Conservation (phyloP, 2,888 invertebrate genomes). For the Chouioia cunea region DNA sequence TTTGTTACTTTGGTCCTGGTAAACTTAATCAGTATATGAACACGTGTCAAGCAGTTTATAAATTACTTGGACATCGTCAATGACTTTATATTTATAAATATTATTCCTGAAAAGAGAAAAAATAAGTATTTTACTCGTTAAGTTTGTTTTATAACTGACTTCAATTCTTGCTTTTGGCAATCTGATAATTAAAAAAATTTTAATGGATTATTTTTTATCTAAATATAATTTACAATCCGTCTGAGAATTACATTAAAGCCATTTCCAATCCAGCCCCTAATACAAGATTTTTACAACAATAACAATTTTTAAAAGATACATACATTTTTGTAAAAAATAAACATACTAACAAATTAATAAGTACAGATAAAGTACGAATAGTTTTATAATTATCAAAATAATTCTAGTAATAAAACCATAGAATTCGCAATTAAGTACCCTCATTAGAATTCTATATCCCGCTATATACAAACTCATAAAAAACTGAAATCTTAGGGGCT, state of each 20-base stretch:
- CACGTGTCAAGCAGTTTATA: slow-evolving; percentile 37
- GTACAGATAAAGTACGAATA: too few species aligned
- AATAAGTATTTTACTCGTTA: background rate
- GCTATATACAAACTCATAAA: slow-evolving; percentile 1
- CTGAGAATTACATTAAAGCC: slow-evolving; percentile 25
- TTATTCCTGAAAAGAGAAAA: slow-evolving; percentile 13
- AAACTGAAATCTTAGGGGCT: slow-evolving; percentile 13
- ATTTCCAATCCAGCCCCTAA: slow-evolving; percentile 21
- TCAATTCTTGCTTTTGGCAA: slow-evolving; percentile 36
- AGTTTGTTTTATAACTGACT: slow-evolving; percentile 39
- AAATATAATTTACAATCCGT: slow-evolving; percentile 21
- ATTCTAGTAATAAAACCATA: too few species aligned
- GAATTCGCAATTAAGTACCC: slow-evolving; percentile 24
- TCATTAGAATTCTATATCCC: background rate
- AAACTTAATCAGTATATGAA: slow-evolving; percentile 45
- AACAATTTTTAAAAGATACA: too few species aligned
- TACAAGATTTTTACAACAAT: background rate
- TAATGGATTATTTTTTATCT: slow-evolving; percentile 16
- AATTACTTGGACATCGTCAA: slow-evolving; percentile 27
- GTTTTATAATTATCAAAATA: too few species aligned
- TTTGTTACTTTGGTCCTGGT: slow-evolving; percentile 46
- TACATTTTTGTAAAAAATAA: background rate
- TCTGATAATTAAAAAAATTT: slow-evolving; percentile 33
- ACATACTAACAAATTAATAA: background rate
- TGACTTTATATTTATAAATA: slow-evolving; percentile 25